A percentile compares a stretch with the other conserved stretches of the same genome.
phyloP scores from a whole-genome alignment of 2,888 invertebrate genomes.

The Drosophila borborema region DNA sequence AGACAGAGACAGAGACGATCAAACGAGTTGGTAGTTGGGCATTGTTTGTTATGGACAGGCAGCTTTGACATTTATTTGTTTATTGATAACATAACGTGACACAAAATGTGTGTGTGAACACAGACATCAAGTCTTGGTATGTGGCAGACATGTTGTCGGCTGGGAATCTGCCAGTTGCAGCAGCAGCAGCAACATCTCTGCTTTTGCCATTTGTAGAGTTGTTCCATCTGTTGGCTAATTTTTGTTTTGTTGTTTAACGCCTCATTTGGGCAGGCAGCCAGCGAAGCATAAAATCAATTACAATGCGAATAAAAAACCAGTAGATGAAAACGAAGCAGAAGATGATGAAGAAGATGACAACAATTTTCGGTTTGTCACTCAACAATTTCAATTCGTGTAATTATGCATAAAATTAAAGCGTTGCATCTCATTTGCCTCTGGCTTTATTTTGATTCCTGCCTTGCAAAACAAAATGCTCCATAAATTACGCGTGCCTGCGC shows the following conservation, averaged over 20 bases:
- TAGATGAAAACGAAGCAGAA: conserved; percentile 8
- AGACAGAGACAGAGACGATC: conserved; percentile 3
- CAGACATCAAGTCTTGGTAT: conserved; percentile 27
- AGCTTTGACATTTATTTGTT: conserved; percentile 66
- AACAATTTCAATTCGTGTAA: conserved; percentile 79
- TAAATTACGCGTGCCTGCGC: conserved; percentile 79
- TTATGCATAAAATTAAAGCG: conserved; percentile 82
- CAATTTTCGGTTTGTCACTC: conserved; percentile 70
- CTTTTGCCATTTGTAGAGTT: conserved; percentile 7
- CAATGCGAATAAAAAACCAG: conserved; percentile 24
- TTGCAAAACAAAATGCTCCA: conserved; percentile 70
- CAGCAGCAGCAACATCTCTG: background rate
- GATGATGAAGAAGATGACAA: conserved; percentile 20
- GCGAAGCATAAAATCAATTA: conserved; percentile 70
- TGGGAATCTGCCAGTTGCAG: conserved; percentile 17
- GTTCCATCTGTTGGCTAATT: conserved; percentile 25
- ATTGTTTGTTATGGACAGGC: conserved; percentile 38
- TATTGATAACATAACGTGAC: conserved; percentile 61
- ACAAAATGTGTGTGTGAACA: conserved; percentile 61
- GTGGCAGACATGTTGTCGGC: conserved; percentile 34
- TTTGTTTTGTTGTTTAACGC: conserved; percentile 53
- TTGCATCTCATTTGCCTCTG: conserved; percentile 70
- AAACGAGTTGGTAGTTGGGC: conserved; percentile 13
- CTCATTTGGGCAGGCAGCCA: conserved; percentile 49
- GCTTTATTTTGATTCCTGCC: conserved; percentile 63